These are phyloP conservation scores for Idaea dimidiata DNA, from an alignment of 2,888 invertebrate genomes.

Conservation along the genomic window DNA sequence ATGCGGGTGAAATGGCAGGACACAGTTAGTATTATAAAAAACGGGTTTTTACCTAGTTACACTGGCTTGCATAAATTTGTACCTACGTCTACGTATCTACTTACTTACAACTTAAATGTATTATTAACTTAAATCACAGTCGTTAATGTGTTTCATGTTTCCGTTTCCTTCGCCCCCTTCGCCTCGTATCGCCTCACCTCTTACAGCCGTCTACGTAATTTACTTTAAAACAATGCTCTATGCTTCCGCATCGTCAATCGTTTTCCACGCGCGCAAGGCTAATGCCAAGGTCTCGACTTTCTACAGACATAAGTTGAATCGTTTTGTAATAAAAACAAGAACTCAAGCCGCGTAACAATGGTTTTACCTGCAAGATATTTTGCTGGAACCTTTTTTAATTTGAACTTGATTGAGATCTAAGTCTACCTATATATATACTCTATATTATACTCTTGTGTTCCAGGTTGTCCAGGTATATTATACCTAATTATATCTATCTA, in stretches of 20 bases:
- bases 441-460: background rate
- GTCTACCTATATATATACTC: background rate
- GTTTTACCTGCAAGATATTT: background rate
- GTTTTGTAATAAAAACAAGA: conserved; percentile 11
- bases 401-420: background rate
- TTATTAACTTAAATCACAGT: conserved; percentile 33
- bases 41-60: no score
- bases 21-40: no score
- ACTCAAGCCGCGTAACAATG: background rate
- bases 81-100: no score
- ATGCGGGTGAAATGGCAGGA: no score
- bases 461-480: no score
- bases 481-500: no score
- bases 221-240: conserved; percentile 66
- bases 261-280: conserved; percentile 72
- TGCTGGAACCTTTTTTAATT: background rate
- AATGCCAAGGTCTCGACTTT: conserved; percentile 76
- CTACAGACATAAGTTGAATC: conserved; percentile 42
- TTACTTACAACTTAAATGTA: background rate
- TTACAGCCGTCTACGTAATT: conserved; percentile 46
- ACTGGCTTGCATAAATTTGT: no score
- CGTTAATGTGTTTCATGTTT: conserved; percentile 38
- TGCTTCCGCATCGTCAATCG: conserved; percentile 69
- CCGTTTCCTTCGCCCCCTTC: conserved; percentile 41
- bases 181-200: conserved; percentile 21